These are phyloP conservation scores for Laticauda laticaudata DNA, from an alignment of 2,113 vertebrate genomes.

Conservation along the genomic window DNA sequence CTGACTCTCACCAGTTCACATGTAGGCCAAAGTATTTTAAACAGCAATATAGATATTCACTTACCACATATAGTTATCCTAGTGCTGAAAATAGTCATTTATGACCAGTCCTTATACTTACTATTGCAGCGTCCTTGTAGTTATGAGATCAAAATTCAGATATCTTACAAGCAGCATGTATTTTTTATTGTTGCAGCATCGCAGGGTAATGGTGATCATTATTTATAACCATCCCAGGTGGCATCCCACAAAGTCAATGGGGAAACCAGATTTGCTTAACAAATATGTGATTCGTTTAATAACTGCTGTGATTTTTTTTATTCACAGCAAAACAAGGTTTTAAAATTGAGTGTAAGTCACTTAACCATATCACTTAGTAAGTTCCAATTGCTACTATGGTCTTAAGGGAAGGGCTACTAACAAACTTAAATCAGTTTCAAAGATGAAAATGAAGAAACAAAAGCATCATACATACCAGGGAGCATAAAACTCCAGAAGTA, in stretches of 20 bases:
- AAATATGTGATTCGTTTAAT: background rate
- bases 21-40: background rate
- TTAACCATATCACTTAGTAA: background rate
- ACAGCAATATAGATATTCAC: background rate
- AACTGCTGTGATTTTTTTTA: background rate
- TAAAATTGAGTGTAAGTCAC: background rate
- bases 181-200: background rate
- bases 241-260: background rate
- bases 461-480: constrained; percentile 79
- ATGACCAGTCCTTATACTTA: background rate
- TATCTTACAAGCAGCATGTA: background rate
- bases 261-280: background rate
- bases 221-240: background rate
- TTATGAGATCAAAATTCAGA: background rate
- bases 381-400: background rate
- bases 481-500: constrained; percentile 94
- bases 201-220: background rate
- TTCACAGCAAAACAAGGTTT: background rate
- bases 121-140: background rate
- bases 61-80: background rate
- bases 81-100: background rate
- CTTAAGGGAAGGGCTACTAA: background rate
- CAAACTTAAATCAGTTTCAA: background rate
- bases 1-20: background rate
- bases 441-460: background rate